Evolutionary conservation across 1,140 invertebrate species (phyloP), one percentile per base, ranked within the genome.

Genomic region (Cherax destructor): DNA sequence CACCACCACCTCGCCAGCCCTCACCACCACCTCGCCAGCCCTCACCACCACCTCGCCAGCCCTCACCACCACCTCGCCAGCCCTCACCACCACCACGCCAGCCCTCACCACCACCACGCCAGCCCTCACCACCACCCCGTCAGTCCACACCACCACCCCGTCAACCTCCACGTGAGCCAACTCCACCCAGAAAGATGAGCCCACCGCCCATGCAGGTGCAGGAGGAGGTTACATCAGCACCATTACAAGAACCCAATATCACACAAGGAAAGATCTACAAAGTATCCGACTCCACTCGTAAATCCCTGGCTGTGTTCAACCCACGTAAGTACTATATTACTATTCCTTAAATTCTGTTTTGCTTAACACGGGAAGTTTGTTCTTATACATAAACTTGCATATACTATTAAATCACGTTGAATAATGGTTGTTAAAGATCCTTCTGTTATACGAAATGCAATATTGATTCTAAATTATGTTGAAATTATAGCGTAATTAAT

Each of bases 221-320:
- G 50, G 30, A 52, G n/a, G 30, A 41, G 49, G 47, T 18, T 13
- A 79, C 3, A 30, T 21, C 83, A 10, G 89, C 89, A 76, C 89
- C 89, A 47, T 21, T 89, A n/a, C 87, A 89, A 50, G 87, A 89
- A 59, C 41, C 87, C 49, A 47, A n/a, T 16, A 61, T 89, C 65
- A 83, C 87, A 83, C 72, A 83, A 49, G 77, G 89, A 30, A 85
- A 83, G 76, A 50, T 9, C 41, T 91, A 91, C 83, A 41, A 50
- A 4, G 83, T 91, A 18, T 91, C 89, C 1, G 83, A 76, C 47
- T 47, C 81, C 10, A 91, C 89, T 56, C 49, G 61, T 18, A 72
- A 69, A 59, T 79, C 83, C 52, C 85, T 91, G n/a, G 83, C 83
- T 18, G 89, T 91, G 74, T 91, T 91, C 61, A 91, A 91, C 21